Base-by-base conservation (phyloP, 2,888 invertebrate genomes). In the Lithophane semibrunnea region DNA sequence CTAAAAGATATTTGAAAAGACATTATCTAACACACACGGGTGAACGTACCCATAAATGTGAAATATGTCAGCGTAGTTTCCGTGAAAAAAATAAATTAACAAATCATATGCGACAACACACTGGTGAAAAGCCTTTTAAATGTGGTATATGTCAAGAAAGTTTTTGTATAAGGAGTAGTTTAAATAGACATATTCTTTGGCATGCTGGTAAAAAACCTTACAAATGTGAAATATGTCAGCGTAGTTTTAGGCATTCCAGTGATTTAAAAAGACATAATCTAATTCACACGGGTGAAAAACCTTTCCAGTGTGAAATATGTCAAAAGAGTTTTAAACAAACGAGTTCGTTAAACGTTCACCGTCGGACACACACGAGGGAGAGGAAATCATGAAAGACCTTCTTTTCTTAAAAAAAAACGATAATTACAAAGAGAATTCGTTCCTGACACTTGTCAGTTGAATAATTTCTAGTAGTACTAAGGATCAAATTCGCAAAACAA, bases 221-320 rank as follows among this genome's bases (percentile, higher is more conserved):
- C 24, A 64, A n/a, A 65, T 72, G 71, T 52, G 64, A 52, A 0
- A 18, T 64, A 42, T 72, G 71, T 42, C 49, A 64, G 18, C 49
- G n/a, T 12, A 18, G 49, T 24, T 72, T 61, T 71, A 16, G 18
- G 5, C 24, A 64, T 16, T 1, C 8, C 5, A 64, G 24, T 49
- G n/a, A 63, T 37, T 52, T 71, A 24, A 71, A 71, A 71, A 4
- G 24, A 42, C 72, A 72, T 66, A 13, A 58, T 21, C 1, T 10
- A 1, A n/a, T 16, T 3, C 71, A 71, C 49, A 66, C 72, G 12
- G 52, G 72, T 52, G 72, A 67, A 67, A 73, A 73, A 54, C 72
- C 67, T 24, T 54, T 10, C 54, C 44, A 54, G 29, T 73, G 72
- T 54, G 66, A 67, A 18, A 21, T 73, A 13, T 73, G 72, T 65